Evolutionary conservation across 2,888 invertebrate genomes (phyloP).

Genomic region (Palloptera scutellata): DNA sequence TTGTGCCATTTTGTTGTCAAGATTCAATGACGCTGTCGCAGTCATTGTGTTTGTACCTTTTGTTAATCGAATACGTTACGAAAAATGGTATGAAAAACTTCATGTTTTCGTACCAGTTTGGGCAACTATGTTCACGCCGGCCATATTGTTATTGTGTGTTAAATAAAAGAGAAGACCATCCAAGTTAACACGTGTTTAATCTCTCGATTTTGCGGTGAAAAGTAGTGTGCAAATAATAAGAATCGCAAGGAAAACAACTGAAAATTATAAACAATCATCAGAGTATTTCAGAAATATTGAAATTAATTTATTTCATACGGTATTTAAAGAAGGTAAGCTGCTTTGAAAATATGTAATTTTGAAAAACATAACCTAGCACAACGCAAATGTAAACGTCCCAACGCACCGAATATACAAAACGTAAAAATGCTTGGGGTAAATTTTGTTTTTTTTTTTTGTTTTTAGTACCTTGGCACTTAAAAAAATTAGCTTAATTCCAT

Average conservation of each 20-base stretch:
- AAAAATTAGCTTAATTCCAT: too few relatives aligned
- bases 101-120: background rate
- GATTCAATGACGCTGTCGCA: too few relatives aligned
- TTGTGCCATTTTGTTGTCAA: too few relatives aligned
- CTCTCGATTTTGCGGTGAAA: conserved; percentile 37
- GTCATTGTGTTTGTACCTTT: too few relatives aligned
- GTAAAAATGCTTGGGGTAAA: too few relatives aligned
- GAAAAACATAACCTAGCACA: conserved; percentile 44
- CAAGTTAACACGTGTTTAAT: conserved; percentile 62
- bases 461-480: too few relatives aligned
- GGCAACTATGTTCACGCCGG: conserved; percentile 39
- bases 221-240: conserved; percentile 34
- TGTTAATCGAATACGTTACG: too few relatives aligned
- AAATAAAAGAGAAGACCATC: conserved; percentile 38
- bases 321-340: conserved; percentile 40
- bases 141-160: conserved; percentile 52
- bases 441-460: too few relatives aligned
- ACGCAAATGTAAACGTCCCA: conserved; percentile 12
- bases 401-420: too few relatives aligned
- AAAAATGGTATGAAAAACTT: background rate
- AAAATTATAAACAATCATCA: conserved; percentile 33
- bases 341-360: conserved; percentile 16
- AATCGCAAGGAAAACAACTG: conserved; percentile 37
- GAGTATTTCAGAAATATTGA: conserved; percentile 37
- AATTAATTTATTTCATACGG: conserved; percentile 44